Evolutionary conservation across 2,888 invertebrate genomes (phyloP), one percentile per base, ranked within the genome.

Genomic region (Tiphia femorata): DNA sequence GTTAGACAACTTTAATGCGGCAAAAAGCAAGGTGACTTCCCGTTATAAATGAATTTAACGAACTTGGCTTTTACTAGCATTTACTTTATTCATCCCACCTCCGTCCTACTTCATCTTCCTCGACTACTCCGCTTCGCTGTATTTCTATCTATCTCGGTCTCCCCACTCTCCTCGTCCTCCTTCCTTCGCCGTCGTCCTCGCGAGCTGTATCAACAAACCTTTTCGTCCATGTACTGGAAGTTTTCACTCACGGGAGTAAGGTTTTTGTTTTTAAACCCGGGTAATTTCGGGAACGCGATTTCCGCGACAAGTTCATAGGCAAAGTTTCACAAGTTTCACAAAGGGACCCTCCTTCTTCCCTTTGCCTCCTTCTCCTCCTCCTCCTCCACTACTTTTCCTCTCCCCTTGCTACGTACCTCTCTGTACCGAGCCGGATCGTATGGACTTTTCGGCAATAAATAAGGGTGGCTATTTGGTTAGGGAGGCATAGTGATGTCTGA

Each of bases 401-500:
- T 27, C n/a, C 44, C 30, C 17, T 17, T 20, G 7, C 30, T 29
- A 29, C 25, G 23, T 20, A 35, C 8, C 14, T 10, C 17, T 23
- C 41, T 30, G 23, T 19, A 19, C 35, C 16, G 40, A 38, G 30
- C 46, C 17, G 30, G 35, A 55, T 49, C 51, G 12, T 30, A n/a
- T 33, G 42, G 40, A 50, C 49, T 59, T 56, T 58, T 42, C 19
- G 19, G 47, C 48, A 62, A 64, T 67, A 70, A 62, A 72, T 69
- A 69, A 67, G 55, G 53, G 49, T 52, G 20, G 61, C 60, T 53
- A 56, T 64, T 62, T 57, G 51, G 44, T 58, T 67, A 48, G 49
- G 52, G 53, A 54, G 49, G 42, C 50, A 52, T 42, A 51, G 46
- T 43, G 52, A 14, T 55, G 52, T 50, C 47, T 48, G 52, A 54